A percentile compares a stretch with the other conserved stretches of the same genome.
These are phyloP conservation scores for Phainopepla nitens DNA, from an alignment of 2,113 vertebrate genomes.

Conservation along the genomic window DNA sequence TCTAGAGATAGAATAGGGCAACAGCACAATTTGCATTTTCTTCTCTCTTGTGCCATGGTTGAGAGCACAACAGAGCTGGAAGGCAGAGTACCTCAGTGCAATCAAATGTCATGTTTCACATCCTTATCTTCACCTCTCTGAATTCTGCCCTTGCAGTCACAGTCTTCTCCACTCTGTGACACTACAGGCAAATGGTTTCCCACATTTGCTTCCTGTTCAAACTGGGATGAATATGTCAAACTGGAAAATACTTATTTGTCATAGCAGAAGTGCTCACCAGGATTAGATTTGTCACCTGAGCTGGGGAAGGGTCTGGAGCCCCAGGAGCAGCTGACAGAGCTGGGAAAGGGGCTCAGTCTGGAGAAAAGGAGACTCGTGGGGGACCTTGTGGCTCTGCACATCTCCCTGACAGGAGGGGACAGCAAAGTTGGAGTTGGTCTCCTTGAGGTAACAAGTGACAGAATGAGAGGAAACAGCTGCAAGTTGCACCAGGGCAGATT, in stretches of 20 bases:
- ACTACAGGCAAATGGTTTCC: background rate
- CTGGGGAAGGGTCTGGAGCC: background rate
- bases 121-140: background rate
- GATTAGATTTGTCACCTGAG: background rate
- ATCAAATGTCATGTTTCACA: background rate
- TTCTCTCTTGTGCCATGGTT: accelerated
- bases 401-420: accelerated
- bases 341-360: background rate
- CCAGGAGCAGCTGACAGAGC: accelerated
- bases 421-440: accelerated
- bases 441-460: background rate
- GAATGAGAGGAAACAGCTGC: background rate
- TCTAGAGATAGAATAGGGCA: background rate
- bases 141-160: background rate
- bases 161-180: background rate
- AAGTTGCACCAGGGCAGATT: background rate
- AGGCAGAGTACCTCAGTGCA: background rate
- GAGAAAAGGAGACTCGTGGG: background rate
- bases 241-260: background rate
- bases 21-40: background rate
- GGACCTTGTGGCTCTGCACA: accelerated
- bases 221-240: background rate
- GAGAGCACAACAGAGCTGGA: background rate
- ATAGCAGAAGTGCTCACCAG: background rate
- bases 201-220: background rate